These are phyloP conservation scores for Aleiodes alternator DNA, from an alignment of 2,888 invertebrate genomes.

Conservation along the genomic window DNA sequence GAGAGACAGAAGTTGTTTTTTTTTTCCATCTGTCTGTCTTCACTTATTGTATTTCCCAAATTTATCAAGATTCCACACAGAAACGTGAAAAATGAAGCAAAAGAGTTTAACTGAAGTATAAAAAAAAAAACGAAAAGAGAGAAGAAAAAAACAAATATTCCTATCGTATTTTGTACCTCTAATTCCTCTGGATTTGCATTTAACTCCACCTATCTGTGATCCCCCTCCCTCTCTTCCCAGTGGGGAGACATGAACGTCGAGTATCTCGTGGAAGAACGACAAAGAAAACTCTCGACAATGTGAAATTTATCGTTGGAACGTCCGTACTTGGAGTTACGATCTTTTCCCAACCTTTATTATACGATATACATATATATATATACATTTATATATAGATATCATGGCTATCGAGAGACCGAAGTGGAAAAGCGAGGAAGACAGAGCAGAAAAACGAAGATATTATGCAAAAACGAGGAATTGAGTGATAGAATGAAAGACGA, in stretches of 20 bases:
- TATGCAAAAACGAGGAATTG: neutral
- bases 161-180: constrained; percentile 27
- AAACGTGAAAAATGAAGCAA: neutral
- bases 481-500: neutral
- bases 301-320: constrained; percentile 34
- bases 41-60: constrained; percentile 1
- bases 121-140: too few relatives aligned
- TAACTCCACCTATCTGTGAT: constrained; percentile 29
- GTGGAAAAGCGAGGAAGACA: neutral
- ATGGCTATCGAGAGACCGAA: constrained; percentile 15
- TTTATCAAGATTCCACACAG: constrained; percentile 18
- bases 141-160: neutral
- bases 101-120: neutral
- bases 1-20: too few relatives aligned
- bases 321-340: constrained; percentile 30
- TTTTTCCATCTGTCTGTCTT: neutral
- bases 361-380: neutral
- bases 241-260: constrained; percentile 30
- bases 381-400: neutral
- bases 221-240: neutral
- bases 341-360: constrained; percentile 32
- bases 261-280: constrained; percentile 27
- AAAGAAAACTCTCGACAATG: constrained; percentile 36
- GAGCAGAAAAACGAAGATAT: neutral
- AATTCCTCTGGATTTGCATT: constrained; percentile 30